A percentile compares a stretch with the other conserved stretches of the same genome.
phyloP scores from a whole-genome alignment of 2,888 invertebrate genomes.

The Onthophagus sagittarius region DNA sequence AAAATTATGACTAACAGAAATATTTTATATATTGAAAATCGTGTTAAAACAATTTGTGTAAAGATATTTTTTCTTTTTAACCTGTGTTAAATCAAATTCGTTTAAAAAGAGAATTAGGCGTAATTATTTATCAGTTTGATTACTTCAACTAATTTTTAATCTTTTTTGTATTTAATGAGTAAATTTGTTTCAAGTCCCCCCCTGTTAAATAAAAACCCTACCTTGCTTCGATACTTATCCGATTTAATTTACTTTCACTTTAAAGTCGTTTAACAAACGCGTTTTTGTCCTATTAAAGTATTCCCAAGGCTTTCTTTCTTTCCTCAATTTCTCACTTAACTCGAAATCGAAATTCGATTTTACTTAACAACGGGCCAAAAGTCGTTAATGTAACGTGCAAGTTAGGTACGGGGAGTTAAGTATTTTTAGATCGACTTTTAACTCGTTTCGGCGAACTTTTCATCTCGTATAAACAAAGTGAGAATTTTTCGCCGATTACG shows the following conservation, averaged over 20 bases:
- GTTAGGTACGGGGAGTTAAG: background rate
- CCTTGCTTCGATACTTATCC: background rate
- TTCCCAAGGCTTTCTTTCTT: background rate
- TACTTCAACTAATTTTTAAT: background rate
- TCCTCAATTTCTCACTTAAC: background rate
- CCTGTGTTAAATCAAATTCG: too few relatives aligned
- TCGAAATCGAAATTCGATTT: background rate
- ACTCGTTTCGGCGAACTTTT: background rate
- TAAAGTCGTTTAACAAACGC: background rate
- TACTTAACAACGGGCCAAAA: too few relatives aligned
- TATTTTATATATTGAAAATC: too few relatives aligned
- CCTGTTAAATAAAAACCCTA: background rate
- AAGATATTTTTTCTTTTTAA: too few relatives aligned
- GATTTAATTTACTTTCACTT: conserved; percentile 16
- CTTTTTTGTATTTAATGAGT: background rate
- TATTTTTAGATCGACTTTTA: background rate
- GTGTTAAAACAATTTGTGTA: too few relatives aligned
- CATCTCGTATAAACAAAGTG: background rate
- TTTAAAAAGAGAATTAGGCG: too few relatives aligned
- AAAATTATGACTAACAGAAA: too few relatives aligned
- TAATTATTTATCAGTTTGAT: too few relatives aligned
- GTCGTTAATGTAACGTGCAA: background rate
- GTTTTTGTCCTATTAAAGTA: background rate
- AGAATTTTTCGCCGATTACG: background rate
- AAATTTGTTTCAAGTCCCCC: background rate